Evolutionary conservation across 2,797 vertebrate genomes (phyloP).

Genomic region (Helarctos malayanus): DNA sequence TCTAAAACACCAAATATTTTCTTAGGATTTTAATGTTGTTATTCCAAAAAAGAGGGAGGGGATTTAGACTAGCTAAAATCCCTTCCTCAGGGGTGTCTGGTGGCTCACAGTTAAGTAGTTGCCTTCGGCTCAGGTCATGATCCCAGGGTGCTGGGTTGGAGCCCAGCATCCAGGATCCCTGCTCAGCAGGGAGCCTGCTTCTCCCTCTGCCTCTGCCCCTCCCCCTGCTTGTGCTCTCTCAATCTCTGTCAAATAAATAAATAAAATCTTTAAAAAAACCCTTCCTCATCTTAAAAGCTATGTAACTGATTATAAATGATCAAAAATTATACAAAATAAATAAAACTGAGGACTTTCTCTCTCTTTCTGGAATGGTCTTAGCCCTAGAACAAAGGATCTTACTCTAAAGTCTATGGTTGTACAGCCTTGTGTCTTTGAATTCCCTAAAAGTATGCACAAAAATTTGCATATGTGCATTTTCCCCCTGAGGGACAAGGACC

Average conservation of each 20-base stretch:
- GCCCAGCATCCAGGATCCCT: too few species aligned
- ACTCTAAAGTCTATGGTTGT: background rate
- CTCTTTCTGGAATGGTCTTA: background rate
- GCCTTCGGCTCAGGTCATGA: too few species aligned
- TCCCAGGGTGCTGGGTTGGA: too few species aligned
- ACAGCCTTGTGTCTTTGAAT: background rate
- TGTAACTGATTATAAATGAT: conserved; percentile 30
- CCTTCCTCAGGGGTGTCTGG: background rate
- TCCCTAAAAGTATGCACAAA: background rate
- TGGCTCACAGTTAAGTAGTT: too few species aligned
- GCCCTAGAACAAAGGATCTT: background rate
- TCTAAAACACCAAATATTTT: conserved; percentile 33
- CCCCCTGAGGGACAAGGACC: background rate
- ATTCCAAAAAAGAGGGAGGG: background rate
- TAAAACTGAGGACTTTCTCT: conserved; percentile 40
- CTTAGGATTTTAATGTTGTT: background rate
- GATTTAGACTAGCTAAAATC: background rate
- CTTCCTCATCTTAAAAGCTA: conserved; percentile 25
- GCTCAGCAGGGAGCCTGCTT: too few species aligned
- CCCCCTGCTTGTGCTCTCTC: too few species aligned
- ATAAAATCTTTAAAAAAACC: too few species aligned
- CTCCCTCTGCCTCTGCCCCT: too few species aligned
- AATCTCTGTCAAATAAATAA: too few species aligned
- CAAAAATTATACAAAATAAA: conserved; percentile 25
- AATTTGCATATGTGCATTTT: background rate